A percentile compares a stretch with the other conserved stretches of the same genome.
These are phyloP conservation scores for Aldrovandia affinis DNA, from an alignment of 2,797 vertebrate genomes.

Conservation along the genomic window DNA sequence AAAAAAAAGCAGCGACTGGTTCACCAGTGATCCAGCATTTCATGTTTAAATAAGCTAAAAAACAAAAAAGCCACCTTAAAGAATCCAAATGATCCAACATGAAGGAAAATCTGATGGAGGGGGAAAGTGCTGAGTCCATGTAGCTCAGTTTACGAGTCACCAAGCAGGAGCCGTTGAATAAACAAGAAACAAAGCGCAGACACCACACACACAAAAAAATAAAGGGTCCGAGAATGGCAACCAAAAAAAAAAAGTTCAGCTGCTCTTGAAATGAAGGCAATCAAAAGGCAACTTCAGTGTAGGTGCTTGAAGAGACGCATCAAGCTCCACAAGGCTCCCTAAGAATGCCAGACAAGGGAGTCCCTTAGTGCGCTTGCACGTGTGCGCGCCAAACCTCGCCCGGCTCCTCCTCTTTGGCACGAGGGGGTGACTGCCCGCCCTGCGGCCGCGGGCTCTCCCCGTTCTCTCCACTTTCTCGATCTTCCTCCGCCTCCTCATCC, in stretches of 20 bases:
- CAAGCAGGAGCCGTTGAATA: background rate
- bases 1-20: background rate
- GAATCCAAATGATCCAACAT: background rate
- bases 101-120: background rate
- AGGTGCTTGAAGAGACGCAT: slow-evolving; percentile 53
- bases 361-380: slow-evolving; percentile 50
- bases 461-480: slow-evolving; percentile 55
- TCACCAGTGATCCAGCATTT: slow-evolving; percentile 48
- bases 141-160: background rate
- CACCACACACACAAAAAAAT: background rate
- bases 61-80: background rate
- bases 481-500: slow-evolving; percentile 54
- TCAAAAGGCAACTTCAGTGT: slow-evolving; percentile 65
- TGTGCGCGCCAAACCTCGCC: background rate
- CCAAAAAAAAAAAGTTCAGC: slow-evolving; percentile 66
- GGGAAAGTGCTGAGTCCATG: too few species aligned
- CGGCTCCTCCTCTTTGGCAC: slow-evolving; percentile 51
- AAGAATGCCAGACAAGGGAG: slow-evolving; percentile 42
- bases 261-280: slow-evolving; percentile 76
- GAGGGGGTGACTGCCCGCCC: slow-evolving; percentile 53
- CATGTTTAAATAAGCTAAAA: slow-evolving; percentile 24
- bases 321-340: slow-evolving; percentile 44
- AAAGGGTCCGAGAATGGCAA: background rate
- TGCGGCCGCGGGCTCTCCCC: slow-evolving; percentile 63
- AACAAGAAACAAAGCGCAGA: background rate